Percentiles rank a stretch among this genome's conserved stretches.
phyloP scores from a whole-genome alignment of 2,888 invertebrate species.

The Ditula angustiorana region DNA sequence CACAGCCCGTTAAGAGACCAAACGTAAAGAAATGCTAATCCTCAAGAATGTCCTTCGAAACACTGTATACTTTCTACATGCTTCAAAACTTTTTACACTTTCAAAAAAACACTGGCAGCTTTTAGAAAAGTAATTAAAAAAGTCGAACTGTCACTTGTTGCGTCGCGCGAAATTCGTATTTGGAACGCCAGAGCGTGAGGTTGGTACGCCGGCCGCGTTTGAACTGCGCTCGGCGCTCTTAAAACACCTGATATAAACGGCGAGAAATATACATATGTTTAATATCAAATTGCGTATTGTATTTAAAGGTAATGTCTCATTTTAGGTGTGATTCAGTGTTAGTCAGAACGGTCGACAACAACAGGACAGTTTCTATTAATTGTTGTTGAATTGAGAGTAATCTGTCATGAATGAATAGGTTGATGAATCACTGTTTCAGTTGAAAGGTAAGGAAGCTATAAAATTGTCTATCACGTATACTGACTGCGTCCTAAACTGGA shows the following conservation, averaged over 20 bases:
- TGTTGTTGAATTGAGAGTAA: not conserved
- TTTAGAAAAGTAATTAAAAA: slow-evolving; percentile 43
- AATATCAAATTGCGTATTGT: slow-evolving; percentile 44
- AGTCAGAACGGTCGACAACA: slow-evolving; percentile 12
- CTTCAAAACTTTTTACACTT: slow-evolving; percentile 35
- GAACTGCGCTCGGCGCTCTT: slow-evolving; percentile 59
- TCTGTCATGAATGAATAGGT: not conserved
- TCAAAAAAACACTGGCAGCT: slow-evolving; percentile 48
- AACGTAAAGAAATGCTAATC: slow-evolving; percentile 52
- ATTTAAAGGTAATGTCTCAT: slow-evolving; percentile 43
- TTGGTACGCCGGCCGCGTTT: slow-evolving; percentile 51
- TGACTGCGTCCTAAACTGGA: no score
- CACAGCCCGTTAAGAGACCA: slow-evolving; percentile 49
- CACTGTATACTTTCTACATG: slow-evolving; percentile 18
- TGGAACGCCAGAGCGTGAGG: slow-evolving; percentile 55
- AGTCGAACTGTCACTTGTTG: slow-evolving; percentile 53
- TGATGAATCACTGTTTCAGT: not conserved
- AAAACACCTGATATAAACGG: slow-evolving; percentile 58
- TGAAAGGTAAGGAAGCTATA: not conserved
- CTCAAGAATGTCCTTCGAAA: slow-evolving; percentile 35
- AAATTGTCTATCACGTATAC: no score
- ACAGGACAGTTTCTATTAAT: slow-evolving; percentile 1
- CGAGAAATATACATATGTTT: slow-evolving; percentile 46
- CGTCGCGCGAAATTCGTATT: slow-evolving; percentile 58
- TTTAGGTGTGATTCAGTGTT: slow-evolving; percentile 32